Percentiles rank a stretch among this genome's conserved stretches.
These are phyloP conservation scores for Conus canariensis DNA, from an alignment of 2,888 invertebrate species.

Conservation along the genomic window DNA sequence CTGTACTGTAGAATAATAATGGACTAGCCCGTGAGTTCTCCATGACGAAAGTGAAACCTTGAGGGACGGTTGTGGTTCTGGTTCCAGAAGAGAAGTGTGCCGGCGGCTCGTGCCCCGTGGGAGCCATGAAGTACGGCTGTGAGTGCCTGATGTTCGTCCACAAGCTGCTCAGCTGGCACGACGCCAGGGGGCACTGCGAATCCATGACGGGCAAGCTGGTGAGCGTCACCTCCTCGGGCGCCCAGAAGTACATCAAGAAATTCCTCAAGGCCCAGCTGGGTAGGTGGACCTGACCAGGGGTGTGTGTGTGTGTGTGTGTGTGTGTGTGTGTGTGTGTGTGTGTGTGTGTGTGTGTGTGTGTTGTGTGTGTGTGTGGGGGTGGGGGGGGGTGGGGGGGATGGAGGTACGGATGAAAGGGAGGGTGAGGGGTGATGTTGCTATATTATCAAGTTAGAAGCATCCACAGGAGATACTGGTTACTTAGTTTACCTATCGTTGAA, in stretches of 20 bases:
- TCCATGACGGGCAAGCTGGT: constrained; percentile 22
- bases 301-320: not conserved
- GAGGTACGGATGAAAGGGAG: not conserved
- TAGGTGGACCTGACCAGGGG: not conserved
- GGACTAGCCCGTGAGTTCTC: no score
- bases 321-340: not conserved
- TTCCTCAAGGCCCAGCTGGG: constrained; percentile 38
- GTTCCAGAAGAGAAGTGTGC: not conserved
- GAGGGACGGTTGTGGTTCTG: no score
- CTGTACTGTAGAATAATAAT: no score
- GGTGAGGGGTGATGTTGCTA: no score
- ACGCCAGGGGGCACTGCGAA: constrained; percentile 31
- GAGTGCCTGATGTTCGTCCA: constrained; percentile 17
- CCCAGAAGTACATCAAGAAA: constrained; percentile 32
- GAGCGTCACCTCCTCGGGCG: constrained; percentile 19
- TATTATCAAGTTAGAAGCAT: no score
- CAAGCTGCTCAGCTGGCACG: not conserved
- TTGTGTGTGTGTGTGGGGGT: not conserved
- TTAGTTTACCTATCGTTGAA: no score
- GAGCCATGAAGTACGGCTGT: constrained; percentile 18
- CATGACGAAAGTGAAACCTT: no score
- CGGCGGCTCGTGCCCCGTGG: not conserved
- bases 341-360: not conserved
- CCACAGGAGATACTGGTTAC: no score
- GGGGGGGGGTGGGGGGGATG: not conserved